These are phyloP conservation scores for Contarinia nasturtii DNA, from an alignment of 1,140 invertebrate species.

Conservation along the genomic window DNA sequence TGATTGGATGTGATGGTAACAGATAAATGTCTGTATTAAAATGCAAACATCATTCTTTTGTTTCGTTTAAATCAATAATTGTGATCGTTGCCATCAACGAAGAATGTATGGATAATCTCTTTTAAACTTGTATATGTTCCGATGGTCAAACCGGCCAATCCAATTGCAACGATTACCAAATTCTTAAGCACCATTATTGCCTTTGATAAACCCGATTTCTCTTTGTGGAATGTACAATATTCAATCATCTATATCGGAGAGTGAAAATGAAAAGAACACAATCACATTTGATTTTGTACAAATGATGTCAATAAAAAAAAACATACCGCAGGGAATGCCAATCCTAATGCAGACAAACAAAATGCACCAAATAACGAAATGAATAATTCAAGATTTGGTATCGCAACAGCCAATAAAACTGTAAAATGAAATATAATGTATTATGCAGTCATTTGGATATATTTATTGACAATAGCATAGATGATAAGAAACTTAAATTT, in stretches of 20 bases:
- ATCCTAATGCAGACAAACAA: slow-evolving; percentile 61
- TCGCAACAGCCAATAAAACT: slow-evolving; percentile 58
- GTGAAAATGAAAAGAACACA: neutral
- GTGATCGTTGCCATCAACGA: neutral
- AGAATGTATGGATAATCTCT: slow-evolving; percentile 31
- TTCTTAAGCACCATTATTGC: slow-evolving; percentile 36
- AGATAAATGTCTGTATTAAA: no score
- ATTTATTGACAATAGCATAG: neutral
- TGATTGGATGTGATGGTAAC: no score
- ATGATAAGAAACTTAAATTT: no score
- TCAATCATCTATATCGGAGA: neutral
- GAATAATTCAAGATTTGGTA: slow-evolving; percentile 69
- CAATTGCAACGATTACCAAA: slow-evolving; percentile 44
- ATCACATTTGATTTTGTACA: neutral
- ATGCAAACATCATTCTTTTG: no score
- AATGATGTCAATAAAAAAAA: slow-evolving; percentile 16
- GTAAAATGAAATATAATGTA: slow-evolving; percentile 8
- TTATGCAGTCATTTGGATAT: neutral
- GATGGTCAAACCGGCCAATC: slow-evolving; percentile 40
- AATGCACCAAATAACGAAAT: slow-evolving; percentile 81
- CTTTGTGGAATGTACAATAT: neutral
- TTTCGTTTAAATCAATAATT: no score
- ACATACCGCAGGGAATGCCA: slow-evolving; percentile 77
- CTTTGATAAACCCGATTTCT: slow-evolving; percentile 17
- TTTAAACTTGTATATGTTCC: slow-evolving; percentile 50